Evolutionary conservation across 2,888 invertebrate species (phyloP).

Genomic region (Scaptomyza parva): DNA sequence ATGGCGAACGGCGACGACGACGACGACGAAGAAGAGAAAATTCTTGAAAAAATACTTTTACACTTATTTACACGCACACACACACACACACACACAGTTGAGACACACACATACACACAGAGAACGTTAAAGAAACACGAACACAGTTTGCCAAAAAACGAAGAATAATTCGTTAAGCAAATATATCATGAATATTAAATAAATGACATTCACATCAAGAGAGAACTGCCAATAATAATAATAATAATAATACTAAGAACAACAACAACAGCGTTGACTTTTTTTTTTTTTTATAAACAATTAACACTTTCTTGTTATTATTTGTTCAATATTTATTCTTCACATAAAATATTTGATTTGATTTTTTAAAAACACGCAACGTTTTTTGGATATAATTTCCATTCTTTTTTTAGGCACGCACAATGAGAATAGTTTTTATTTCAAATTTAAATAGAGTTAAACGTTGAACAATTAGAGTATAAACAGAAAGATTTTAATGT

Average conservation of each 20-base stretch:
- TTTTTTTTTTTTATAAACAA: conserved; percentile 56
- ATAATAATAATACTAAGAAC: conserved; percentile 28
- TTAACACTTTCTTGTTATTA: conserved; percentile 62
- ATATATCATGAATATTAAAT: conserved; percentile 77
- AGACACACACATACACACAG: conserved; percentile 41
- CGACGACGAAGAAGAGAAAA: conserved; percentile 67
- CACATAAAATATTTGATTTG: conserved; percentile 15
- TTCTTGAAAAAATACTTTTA: conserved; percentile 78
- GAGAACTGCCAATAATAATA: too few species aligned
- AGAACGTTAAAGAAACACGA: conserved; percentile 63
- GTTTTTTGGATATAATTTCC: conserved; percentile 15
- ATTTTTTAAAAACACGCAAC: conserved; percentile 50
- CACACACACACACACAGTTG: conserved; percentile 47
- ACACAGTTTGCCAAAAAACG: conserved; percentile 35
- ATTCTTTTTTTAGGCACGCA: conserved; percentile 68
- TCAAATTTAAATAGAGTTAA: conserved; percentile 36
- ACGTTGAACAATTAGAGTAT: conserved; percentile 70
- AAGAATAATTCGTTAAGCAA: conserved; percentile 70
- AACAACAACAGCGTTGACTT: conserved; percentile 45
- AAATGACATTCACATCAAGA: conserved; percentile 35
- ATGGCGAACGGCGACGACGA: conserved; percentile 33
- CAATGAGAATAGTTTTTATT: conserved; percentile 44
- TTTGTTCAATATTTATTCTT: conserved; percentile 6
- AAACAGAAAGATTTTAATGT: conserved; percentile 29
- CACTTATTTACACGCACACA: conserved; percentile 65